These are phyloP conservation scores for Furnarius figulus DNA, from an alignment of 2,113 vertebrate species.

Conservation along the genomic window DNA sequence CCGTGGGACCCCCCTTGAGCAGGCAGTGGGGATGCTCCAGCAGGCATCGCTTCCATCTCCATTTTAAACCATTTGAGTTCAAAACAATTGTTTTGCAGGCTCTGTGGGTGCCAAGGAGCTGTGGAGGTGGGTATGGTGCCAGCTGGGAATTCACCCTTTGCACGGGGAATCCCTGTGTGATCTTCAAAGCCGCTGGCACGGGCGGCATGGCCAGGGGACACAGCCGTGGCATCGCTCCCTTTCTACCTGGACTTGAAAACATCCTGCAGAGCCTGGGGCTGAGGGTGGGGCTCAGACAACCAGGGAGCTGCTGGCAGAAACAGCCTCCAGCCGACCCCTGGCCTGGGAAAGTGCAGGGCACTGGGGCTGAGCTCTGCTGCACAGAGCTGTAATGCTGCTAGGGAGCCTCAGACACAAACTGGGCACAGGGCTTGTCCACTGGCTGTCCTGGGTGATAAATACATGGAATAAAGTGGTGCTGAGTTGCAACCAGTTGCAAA, in stretches of 20 bases:
- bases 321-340: not conserved
- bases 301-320: not conserved
- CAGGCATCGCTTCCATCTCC: not conserved
- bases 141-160: conserved; percentile 40
- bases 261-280: not conserved
- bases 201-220: not conserved
- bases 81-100: not conserved
- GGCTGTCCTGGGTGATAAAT: not conserved
- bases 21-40: not conserved
- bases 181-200: not conserved
- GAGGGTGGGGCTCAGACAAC: not conserved
- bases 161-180: conserved; percentile 11
- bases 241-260: not conserved
- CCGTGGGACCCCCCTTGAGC: not conserved
- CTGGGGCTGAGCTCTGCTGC: not conserved
- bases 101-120: not conserved
- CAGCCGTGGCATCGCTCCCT: rapidly evolving
- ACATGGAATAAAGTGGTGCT: not conserved
- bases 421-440: rapidly evolving
- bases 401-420: not conserved
- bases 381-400: not conserved
- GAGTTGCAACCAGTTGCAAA: not conserved
- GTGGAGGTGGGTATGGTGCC: not conserved
- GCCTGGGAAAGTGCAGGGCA: not conserved
- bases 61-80: not conserved